Evolutionary conservation across 2,797 vertebrate species (phyloP).

Genomic region (Megaceryle alcyon): DNA sequence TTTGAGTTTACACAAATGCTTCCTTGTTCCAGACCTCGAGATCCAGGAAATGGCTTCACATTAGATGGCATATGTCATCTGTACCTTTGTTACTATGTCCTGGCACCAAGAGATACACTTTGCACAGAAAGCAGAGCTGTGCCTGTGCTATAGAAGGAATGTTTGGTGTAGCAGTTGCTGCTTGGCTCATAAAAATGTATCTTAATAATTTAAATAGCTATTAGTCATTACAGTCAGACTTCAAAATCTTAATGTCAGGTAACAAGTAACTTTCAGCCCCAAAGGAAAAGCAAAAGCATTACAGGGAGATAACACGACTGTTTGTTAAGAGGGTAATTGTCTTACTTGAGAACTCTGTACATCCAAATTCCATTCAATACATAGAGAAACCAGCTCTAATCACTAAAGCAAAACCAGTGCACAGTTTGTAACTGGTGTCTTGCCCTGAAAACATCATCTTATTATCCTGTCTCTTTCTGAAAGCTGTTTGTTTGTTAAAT

Average conservation of each 20-base stretch:
- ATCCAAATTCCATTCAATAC: neutral
- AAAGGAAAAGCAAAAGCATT: neutral
- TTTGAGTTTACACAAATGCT: neutral
- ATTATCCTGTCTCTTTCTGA: neutral
- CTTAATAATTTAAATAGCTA: neutral
- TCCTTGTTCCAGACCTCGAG: fast-evolving
- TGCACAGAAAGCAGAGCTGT: neutral
- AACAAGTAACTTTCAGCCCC: neutral
- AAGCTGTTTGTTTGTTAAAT: neutral
- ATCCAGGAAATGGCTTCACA: neutral
- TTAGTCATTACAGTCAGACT: neutral
- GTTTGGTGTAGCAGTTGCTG: neutral
- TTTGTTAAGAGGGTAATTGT: neutral
- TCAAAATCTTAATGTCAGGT: neutral
- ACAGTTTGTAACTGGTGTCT: neutral
- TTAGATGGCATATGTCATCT: neutral
- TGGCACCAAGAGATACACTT: neutral
- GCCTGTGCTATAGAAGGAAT: neutral
- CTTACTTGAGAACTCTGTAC: neutral
- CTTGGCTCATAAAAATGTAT: neutral
- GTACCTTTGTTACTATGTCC: neutral
- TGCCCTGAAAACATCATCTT: neutral
- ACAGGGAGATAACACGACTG: neutral
- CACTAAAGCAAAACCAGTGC: neutral
- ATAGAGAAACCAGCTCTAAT: neutral